A percentile compares a stretch with the other conserved stretches of the same genome.
Evolutionary conservation across 2,113 vertebrate genomes (phyloP).

Genomic region (Xiphophorus maculatus): DNA sequence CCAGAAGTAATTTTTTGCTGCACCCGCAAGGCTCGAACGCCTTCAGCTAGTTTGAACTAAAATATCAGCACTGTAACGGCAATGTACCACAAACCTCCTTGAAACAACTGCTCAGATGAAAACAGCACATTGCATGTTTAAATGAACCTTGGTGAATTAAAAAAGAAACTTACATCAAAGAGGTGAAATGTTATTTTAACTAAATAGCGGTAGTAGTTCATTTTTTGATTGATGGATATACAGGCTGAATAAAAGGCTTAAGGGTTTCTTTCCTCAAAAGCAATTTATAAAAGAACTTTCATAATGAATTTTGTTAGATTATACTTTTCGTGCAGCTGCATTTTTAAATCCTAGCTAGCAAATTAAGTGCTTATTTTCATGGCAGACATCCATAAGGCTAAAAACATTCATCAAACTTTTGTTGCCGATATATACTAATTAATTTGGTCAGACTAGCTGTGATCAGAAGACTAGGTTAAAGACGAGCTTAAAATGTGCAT

Average conservation of each 20-base stretch:
- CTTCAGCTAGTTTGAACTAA: constrained; percentile 16
- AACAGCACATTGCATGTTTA: constrained; percentile 3
- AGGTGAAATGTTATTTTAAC: not conserved
- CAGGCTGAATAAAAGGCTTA: not conserved
- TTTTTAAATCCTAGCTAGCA: too few relatives aligned
- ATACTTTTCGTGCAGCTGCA: too few relatives aligned
- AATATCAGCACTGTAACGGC: constrained; percentile 26
- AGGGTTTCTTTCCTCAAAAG: not conserved
- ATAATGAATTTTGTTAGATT: not conserved
- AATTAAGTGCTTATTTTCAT: too few relatives aligned
- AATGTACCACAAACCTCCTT: constrained; percentile 18
- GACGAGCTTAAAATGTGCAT: not conserved
- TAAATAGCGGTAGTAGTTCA: not conserved
- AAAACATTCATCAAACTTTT: not conserved
- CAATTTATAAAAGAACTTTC: not conserved
- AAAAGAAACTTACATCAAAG: not conserved
- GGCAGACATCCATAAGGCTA: not conserved
- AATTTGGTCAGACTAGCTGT: not conserved
- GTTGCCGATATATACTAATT: not conserved
- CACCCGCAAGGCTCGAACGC: constrained; percentile 20
- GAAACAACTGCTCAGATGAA: constrained; percentile 20
- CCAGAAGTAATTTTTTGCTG: constrained; percentile 40
- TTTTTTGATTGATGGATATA: not conserved
- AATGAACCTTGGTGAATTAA: not conserved
- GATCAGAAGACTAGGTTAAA: not conserved